These are phyloP conservation scores for Tonatia bakeri DNA, from an alignment of 2,113 vertebrate species.

Conservation along the genomic window DNA sequence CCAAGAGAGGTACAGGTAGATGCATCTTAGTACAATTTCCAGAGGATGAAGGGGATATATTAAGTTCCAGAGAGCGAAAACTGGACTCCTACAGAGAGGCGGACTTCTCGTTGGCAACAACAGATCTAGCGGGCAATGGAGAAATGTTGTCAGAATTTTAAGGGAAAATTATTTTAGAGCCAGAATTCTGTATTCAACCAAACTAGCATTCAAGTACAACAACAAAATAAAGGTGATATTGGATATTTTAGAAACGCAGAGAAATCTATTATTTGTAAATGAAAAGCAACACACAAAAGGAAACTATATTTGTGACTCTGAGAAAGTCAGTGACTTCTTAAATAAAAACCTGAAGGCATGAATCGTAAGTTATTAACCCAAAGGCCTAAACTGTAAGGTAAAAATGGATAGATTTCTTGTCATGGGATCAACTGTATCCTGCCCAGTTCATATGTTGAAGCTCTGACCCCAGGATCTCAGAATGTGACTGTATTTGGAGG, in stretches of 20 bases:
- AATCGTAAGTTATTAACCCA: neutral
- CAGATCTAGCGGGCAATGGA: neutral
- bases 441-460: neutral
- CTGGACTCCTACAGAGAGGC: neutral
- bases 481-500: neutral
- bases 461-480: neutral
- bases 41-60: neutral
- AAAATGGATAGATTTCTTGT: neutral
- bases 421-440: neutral
- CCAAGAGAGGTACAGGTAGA: neutral
- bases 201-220: neutral
- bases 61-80: neutral
- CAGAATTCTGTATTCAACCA: neutral
- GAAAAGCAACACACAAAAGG: neutral
- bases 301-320: neutral
- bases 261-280: neutral
- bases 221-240: neutral
- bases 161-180: slow-evolving; percentile 14
- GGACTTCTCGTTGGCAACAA: neutral
- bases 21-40: neutral
- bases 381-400: neutral
- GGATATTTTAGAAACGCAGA: neutral
- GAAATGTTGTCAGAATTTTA: neutral
- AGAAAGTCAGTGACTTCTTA: neutral
- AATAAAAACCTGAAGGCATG: neutral